Evolutionary conservation across 2,888 invertebrate species (phyloP), one percentile per base, ranked within the genome.

Genomic region (Brenthis hecate): DNA sequence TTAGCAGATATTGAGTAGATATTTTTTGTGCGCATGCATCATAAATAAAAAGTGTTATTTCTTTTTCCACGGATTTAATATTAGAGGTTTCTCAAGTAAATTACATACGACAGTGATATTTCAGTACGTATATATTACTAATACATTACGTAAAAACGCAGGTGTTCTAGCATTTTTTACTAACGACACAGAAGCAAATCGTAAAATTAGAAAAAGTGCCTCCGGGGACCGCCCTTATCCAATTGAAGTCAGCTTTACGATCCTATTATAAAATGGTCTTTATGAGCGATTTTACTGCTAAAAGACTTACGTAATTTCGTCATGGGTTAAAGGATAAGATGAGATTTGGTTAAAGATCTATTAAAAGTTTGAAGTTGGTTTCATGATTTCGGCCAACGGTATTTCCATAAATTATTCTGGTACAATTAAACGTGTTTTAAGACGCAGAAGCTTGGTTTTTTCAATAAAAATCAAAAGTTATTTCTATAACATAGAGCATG

Each of bases 181-280:
- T 84, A 85, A 83, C 82, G 80, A 82, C 80, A 80, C 81, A 84
- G 82, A 83, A 85, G 80, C 80, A 79, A 73, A 79, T 84, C 87
- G 83, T 90, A 85, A 90, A 91, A 87, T 89, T 87, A 85, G 83
- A 87, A 87, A 88, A 88, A 87, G 82, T 84, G 85, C 81, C 84
- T 77, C 72, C 65, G 75, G 80, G 82, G 77, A 68, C 73, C 75
- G 77, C 79, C 81, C 80, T 81, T 81, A 81, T 81, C 79, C 81
- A 73, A 75, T 76, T 77, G 75, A 80, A 85, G 83, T 84, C 85
- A 82, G 81, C 86, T 91, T 91, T 91, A 92, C 83, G 88, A 86
- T 80, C 86, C 91, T 87, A 91, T 92, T 92, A 92, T 92, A 92
- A 92, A 92, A 91, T 91, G 86, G 88, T 87, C 90, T 91, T 92